Evolutionary conservation across 2,797 vertebrate species (phyloP).

Genomic region (Mycteria americana): DNA sequence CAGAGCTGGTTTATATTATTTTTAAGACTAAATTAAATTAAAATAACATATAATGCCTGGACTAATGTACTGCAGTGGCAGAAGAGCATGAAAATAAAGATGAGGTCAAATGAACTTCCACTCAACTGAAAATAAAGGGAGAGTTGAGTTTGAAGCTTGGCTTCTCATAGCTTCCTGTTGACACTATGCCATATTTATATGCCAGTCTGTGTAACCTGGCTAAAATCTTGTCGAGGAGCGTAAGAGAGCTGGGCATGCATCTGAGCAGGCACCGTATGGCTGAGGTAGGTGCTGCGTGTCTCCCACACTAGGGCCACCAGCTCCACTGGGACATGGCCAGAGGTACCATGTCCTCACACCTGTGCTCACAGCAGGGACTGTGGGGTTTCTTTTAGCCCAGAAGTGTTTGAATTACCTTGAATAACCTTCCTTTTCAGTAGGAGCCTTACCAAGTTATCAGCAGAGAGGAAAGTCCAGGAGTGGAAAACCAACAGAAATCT

Average conservation of each 20-base stretch:
- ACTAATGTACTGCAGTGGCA: neutral
- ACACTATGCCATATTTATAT: neutral
- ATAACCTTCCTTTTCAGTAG: neutral
- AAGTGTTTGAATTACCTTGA: neutral
- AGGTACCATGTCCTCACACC: neutral
- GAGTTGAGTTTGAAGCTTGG: neutral
- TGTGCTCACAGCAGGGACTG: neutral
- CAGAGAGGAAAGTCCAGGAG: neutral
- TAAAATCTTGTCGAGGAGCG: neutral
- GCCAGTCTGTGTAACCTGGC: neutral
- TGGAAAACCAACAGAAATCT: neutral
- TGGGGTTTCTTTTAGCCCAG: neutral
- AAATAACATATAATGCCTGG: neutral
- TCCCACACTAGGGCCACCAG: neutral
- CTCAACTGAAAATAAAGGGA: neutral
- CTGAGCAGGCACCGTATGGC: fast-evolving
- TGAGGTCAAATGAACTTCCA: neutral
- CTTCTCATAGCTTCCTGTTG: neutral
- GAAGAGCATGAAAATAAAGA: fast-evolving
- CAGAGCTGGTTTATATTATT: neutral
- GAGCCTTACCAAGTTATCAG: neutral
- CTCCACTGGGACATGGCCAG: fast-evolving
- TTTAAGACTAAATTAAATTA: neutral
- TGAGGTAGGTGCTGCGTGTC: neutral
- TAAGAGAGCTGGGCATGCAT: neutral